Conservation (phyloP, 2,888 invertebrate genomes). For the Eueremaeus valkanovi region DNA sequence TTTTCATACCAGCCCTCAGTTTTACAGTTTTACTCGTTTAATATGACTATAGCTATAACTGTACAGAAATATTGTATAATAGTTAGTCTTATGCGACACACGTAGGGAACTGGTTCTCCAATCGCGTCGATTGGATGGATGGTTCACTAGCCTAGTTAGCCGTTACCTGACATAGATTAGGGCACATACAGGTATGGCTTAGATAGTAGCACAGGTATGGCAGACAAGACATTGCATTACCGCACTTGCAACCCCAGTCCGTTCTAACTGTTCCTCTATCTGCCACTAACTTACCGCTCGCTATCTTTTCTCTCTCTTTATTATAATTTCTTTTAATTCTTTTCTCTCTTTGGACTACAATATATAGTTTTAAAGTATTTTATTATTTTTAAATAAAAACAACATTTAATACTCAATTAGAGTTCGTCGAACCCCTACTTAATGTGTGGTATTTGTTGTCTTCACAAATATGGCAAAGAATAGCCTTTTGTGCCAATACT, state of each 20-base stretch:
- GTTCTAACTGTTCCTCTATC: background rate
- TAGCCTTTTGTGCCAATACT: conserved; percentile 6
- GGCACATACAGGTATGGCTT: background rate
- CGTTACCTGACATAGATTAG: conserved; percentile 22
- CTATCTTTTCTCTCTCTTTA: background rate
- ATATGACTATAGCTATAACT: too few species aligned
- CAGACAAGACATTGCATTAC: background rate
- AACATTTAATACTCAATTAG: conserved; percentile 30
- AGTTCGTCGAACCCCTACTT: conserved; percentile 4
- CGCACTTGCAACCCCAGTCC: background rate
- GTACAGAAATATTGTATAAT: too few species aligned
- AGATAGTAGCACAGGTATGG: background rate
- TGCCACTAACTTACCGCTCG: background rate
- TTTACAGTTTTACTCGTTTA: too few species aligned
- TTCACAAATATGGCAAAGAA: background rate
- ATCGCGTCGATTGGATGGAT: conserved; percentile 29
- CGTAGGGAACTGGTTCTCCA: background rate
- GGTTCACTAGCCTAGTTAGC: conserved; percentile 25
- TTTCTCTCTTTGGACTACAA: background rate
- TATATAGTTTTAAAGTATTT: background rate
- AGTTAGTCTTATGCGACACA: background rate
- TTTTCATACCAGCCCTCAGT: conserved; percentile 1
- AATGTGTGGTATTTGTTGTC: background rate
- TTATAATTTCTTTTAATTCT: background rate
- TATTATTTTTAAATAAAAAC: background rate